Evolutionary conservation across 2,113 vertebrate species (phyloP).

Genomic region (Bolborhynchus lineola): DNA sequence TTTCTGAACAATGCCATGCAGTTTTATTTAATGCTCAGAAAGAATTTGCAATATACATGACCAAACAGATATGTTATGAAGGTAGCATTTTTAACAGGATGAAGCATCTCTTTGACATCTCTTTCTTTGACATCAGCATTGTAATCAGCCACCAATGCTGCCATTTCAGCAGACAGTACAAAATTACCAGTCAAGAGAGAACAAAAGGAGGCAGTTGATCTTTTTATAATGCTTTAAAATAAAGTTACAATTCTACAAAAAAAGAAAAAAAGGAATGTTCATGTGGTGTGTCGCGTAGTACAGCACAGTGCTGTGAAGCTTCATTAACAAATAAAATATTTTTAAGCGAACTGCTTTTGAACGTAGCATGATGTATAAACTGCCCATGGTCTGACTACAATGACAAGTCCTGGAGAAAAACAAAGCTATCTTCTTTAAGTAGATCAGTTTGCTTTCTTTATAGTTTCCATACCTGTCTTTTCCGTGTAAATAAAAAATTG

Average conservation of each 20-base stretch:
- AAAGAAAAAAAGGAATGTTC: slow-evolving; percentile 46
- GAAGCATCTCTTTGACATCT: slow-evolving; percentile 48
- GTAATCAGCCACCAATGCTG: slow-evolving; percentile 58
- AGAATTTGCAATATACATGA: slow-evolving; percentile 12
- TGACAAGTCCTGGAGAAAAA: background rate
- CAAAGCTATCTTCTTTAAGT: background rate
- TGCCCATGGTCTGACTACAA: background rate
- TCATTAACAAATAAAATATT: slow-evolving; percentile 28
- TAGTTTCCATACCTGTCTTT: background rate
- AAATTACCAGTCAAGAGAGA: slow-evolving; percentile 69
- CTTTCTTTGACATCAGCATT: slow-evolving; percentile 51
- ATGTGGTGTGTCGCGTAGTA: slow-evolving; percentile 2
- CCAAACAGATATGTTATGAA: slow-evolving; percentile 19
- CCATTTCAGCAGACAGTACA: slow-evolving; percentile 63
- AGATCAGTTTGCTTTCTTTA: background rate
- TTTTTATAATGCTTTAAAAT: slow-evolving; percentile 68
- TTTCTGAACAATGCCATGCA: background rate
- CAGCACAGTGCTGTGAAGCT: background rate
- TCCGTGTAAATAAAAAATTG: background rate
- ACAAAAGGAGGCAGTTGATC: slow-evolving; percentile 66
- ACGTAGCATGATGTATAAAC: background rate
- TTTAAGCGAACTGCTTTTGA: background rate
- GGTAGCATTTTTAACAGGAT: slow-evolving; percentile 26
- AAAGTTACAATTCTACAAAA: slow-evolving; percentile 44
- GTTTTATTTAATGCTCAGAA: background rate